These are phyloP conservation scores for Papilio protenor DNA, from an alignment of 2,888 invertebrate genomes.

Conservation along the genomic window DNA sequence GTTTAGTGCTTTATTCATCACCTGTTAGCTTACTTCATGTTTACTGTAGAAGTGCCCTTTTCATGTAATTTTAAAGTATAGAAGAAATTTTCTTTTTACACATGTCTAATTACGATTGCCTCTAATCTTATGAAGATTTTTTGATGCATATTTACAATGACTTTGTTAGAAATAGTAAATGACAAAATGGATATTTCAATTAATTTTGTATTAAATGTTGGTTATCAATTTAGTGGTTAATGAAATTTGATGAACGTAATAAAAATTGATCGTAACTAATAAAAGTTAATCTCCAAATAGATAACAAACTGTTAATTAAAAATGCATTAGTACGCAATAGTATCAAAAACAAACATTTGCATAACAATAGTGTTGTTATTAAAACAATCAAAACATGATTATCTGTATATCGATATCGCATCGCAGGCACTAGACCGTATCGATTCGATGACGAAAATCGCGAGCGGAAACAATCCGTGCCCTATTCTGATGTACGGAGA, in stretches of 20 bases:
- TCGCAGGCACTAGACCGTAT: slow-evolving; percentile 52
- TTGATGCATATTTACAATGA: too few relatives aligned
- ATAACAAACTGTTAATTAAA: slow-evolving; percentile 22
- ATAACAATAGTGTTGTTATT: slow-evolving; percentile 49
- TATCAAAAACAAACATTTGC: slow-evolving; percentile 45
- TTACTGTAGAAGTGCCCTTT: not conserved
- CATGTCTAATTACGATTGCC: too few relatives aligned
- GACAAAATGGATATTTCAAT: too few relatives aligned
- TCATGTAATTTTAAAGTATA: not conserved
- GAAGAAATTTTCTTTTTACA: not conserved
- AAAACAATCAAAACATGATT: slow-evolving; percentile 49
- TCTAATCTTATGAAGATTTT: too few relatives aligned
- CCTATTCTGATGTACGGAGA: slow-evolving; percentile 70
- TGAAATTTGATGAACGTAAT: not conserved
- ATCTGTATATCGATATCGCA: slow-evolving; percentile 53
- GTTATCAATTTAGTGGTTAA: too few relatives aligned
- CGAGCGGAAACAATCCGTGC: slow-evolving; percentile 71
- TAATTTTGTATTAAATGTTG: too few relatives aligned
- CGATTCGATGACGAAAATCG: slow-evolving; percentile 72
- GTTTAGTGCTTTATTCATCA: slow-evolving; percentile 64
- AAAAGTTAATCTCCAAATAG: slow-evolving; percentile 2
- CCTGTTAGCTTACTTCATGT: slow-evolving; percentile 55
- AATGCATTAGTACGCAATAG: slow-evolving; percentile 40
- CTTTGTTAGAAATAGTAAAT: too few relatives aligned
- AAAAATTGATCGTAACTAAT: not conserved